Evolutionary conservation across 1,140 invertebrate genomes (phyloP), one percentile per base, ranked within the genome.

Genomic region (Pomacea maculata): DNA sequence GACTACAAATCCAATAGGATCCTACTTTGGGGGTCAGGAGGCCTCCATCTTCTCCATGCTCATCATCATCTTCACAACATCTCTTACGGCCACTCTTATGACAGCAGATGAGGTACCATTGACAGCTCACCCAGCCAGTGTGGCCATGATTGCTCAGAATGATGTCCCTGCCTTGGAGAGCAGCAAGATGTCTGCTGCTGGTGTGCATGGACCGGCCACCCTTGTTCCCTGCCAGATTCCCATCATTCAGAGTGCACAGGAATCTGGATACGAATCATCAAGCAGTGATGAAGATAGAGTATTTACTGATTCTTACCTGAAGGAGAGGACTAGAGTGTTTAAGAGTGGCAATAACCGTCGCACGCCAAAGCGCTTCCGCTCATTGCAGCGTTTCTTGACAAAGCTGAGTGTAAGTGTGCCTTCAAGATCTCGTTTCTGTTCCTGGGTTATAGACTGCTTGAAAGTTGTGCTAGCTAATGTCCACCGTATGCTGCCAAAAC

Each of bases 11-110:
- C 71, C 80, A 4, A 65, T 92, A 25, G 89, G 89, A 15, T 61
- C 76, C 1, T 87, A 86, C 77, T 90, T 91, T 78, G 88, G 88
- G 55, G 86, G 84, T 3, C 90, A 91, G 82, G 91, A 91, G 82
- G 81, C 85, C 54, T 86, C 87, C 9, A 87, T 88, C 21, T 91
- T 91, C 82, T 85, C 88, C 29, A 80, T 91, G 52, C 83, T 91
- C 7, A 85, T 89, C 54, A 71, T 90, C 64, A 79, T 91, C 29
- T 91, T 90, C 78, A 80, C 85, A n/a, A 70, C 89, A 52, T 82
- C 86, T 57, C 81, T 91, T 67, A 70, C 85, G 15, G 84, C 87
- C 0, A 91, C 89, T 9, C 79, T 91, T 61, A 80, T 85, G 7
- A 85, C 87, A 45, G 89, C 90, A 1, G 80, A 89, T 76, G 89